Evolutionary conservation across 2,888 invertebrate species (phyloP).

Genomic region (Hirtodrosophila confusa): DNA sequence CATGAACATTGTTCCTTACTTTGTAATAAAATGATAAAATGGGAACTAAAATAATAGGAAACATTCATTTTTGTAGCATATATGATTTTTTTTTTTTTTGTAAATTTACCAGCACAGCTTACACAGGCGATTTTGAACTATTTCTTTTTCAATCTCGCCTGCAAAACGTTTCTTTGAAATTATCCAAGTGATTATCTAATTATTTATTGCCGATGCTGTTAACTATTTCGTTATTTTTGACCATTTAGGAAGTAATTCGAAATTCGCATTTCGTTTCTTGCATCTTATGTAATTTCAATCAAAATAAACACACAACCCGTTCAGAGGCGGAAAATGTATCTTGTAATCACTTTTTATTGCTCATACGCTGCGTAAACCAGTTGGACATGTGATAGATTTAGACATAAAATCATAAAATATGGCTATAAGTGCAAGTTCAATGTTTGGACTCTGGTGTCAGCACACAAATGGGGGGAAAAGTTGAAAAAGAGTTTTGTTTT

Average conservation of each 20-base stretch:
- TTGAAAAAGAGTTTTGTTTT: conserved; percentile 5
- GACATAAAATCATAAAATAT: conserved; percentile 42
- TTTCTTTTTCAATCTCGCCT: conserved; percentile 1
- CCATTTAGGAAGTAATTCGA: conserved; percentile 60
- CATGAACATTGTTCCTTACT: too few species aligned
- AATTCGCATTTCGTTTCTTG: conserved; percentile 24
- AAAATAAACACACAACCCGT: conserved; percentile 56
- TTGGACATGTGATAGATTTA: conserved; percentile 49
- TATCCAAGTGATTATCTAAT: conserved; percentile 18
- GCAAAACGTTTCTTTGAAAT: neutral
- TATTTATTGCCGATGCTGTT: conserved; percentile 28
- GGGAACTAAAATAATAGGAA: too few species aligned
- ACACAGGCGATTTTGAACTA: conserved; percentile 1
- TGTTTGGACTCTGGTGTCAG: conserved; percentile 40
- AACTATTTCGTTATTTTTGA: conserved; percentile 22
- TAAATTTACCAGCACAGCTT: too few species aligned
- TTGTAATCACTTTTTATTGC: conserved; percentile 48
- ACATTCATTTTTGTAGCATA: too few species aligned
- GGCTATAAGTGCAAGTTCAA: conserved; percentile 64
- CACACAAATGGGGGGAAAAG: conserved; percentile 4
- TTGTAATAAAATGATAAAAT: too few species aligned
- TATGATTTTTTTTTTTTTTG: too few species aligned
- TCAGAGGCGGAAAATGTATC: conserved; percentile 57
- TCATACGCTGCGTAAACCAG: conserved; percentile 57
- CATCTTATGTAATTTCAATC: conserved; percentile 57